phyloP scores from a whole-genome alignment of 2,888 invertebrate genomes.

The Lutraria lutraria region DNA sequence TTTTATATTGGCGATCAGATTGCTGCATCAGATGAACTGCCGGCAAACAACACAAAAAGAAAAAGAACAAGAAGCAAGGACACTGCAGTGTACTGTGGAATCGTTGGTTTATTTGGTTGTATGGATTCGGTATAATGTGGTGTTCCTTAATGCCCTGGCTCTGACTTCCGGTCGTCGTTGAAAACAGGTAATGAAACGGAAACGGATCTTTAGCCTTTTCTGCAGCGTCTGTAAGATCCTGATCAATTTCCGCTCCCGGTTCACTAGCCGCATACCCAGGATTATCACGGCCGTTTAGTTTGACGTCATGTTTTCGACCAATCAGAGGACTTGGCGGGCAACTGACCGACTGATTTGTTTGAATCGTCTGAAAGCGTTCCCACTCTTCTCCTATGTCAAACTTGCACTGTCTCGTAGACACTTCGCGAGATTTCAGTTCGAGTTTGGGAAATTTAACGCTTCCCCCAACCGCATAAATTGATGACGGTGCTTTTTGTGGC shows the following conservation, averaged over 20 bases:
- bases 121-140: conserved; percentile 72
- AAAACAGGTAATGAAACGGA: conserved; percentile 62
- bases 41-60: conserved; percentile 77
- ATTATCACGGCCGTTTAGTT: conserved; percentile 47
- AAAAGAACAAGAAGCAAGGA: conserved; percentile 79
- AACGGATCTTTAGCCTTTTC: conserved; percentile 56
- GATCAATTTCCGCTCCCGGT: conserved; percentile 50
- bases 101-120: conserved; percentile 75
- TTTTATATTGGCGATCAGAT: conserved; percentile 73
- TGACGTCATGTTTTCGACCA: conserved; percentile 35
- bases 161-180: conserved; percentile 33
- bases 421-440: conserved; percentile 53
- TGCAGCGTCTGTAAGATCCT: conserved; percentile 38
- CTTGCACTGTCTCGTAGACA: conserved; percentile 63
- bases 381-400: conserved; percentile 77
- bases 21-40: conserved; percentile 76
- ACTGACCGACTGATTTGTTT: conserved; percentile 54
- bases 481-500: conserved; percentile 47
- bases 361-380: conserved; percentile 70
- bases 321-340: conserved; percentile 70
- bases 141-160: conserved; percentile 54
- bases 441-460: conserved; percentile 45
- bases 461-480: conserved; percentile 54
- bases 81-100: conserved; percentile 75
- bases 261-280: conserved; percentile 58